Percentiles rank a stretch among this genome's conserved stretches.
Evolutionary conservation across 2,113 vertebrate genomes (phyloP).

Genomic region (Peromyscus leucopus): DNA sequence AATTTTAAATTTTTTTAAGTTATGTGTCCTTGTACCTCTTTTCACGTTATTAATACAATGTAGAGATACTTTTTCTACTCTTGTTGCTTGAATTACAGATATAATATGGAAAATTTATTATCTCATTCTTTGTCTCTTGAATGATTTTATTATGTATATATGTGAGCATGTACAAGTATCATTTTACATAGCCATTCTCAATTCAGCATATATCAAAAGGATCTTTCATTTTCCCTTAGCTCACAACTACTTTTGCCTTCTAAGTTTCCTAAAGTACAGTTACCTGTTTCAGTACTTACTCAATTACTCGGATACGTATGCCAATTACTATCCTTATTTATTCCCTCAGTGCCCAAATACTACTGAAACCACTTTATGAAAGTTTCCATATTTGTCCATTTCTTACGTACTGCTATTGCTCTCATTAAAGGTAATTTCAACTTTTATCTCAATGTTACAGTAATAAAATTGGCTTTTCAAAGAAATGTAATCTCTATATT

Average conservation of each 20-base stretch:
- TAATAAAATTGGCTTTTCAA: constrained; percentile 9
- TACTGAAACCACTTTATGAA: neutral
- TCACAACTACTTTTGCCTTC: neutral
- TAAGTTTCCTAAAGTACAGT: neutral
- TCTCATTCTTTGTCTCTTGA: neutral
- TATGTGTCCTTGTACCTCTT: neutral
- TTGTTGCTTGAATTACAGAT: neutral
- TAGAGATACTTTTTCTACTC: neutral
- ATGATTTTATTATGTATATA: neutral
- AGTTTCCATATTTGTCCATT: neutral
- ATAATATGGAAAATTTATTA: neutral
- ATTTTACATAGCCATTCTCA: neutral
- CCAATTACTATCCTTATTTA: neutral
- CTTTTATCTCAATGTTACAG: neutral
- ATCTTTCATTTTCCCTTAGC: neutral
- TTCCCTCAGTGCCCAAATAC: neutral
- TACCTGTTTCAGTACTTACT: neutral
- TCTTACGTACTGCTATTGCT: neutral
- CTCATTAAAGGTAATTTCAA: neutral
- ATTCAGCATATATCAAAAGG: neutral
- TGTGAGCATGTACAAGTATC: neutral
- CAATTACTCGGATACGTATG: no score
- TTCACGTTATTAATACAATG: neutral
- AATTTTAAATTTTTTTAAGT: neutral
- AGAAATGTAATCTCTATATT: neutral